Percentiles rank a stretch among this genome's conserved stretches.
phyloP scores from a whole-genome alignment of 2,797 vertebrate species.

The Esox masquinongy region DNA sequence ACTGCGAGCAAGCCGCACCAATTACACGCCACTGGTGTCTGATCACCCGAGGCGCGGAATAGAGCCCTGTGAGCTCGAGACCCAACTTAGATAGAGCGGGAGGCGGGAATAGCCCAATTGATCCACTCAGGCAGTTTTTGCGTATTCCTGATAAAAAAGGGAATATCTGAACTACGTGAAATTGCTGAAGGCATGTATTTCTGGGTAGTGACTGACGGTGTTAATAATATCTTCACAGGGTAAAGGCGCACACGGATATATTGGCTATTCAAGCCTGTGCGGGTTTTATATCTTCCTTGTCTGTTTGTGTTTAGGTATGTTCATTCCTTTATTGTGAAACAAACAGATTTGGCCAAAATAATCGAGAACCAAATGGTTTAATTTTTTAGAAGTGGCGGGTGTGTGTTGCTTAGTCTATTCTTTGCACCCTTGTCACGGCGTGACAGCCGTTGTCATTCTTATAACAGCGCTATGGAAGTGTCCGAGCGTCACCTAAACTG shows the following conservation, averaged over 20 bases:
- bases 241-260: neutral
- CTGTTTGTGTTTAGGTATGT: neutral
- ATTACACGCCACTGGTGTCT: constrained; percentile 83
- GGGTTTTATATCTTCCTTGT: neutral
- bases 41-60: constrained; percentile 66
- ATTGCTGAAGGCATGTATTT: neutral
- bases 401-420: neutral
- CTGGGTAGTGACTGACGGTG: neutral
- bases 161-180: neutral
- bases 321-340: neutral
- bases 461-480: neutral
- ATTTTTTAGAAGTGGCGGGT: too few species aligned
- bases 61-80: constrained; percentile 28
- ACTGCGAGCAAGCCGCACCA: constrained; percentile 81
- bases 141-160: neutral
- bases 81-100: neutral
- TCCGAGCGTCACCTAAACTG: neutral
- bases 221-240: neutral
- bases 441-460: neutral
- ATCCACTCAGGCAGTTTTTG: neutral
- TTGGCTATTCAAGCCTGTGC: neutral
- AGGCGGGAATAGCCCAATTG: neutral
- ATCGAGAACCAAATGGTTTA: too few species aligned
- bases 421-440: neutral
- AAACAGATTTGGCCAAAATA: too few species aligned